Base-by-base conservation (phyloP, 2,797 vertebrate species). In the Triplophysa bombifrons region DNA sequence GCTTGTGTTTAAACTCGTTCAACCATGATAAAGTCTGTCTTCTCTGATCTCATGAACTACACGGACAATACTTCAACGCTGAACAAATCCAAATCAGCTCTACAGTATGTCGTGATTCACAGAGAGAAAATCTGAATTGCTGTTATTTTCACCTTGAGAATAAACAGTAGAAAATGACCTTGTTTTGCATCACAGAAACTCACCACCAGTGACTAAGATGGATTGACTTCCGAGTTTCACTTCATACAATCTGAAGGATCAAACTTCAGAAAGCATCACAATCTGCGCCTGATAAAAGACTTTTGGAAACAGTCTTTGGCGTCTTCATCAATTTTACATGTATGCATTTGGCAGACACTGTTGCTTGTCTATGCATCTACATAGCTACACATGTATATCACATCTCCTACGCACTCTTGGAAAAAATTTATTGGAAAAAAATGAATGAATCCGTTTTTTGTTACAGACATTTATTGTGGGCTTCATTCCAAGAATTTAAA, bases 111-210 rank as follows among this genome's bases (percentile, higher is more conserved):
- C 38, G 48, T 65, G 72, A 22, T 74, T 74, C 27, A 51, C 30
- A 50, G 63, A 25, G 16, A 60, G 20, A 13, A 22, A 46, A 7
- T 76, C 38, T 68, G 51, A 76, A 68, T 48, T 46, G 64, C 51
- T 34, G 41, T 61, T 61, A 61, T 68, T 50, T 69, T 60, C 74
- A 58, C 13, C 17, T 14, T 50, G n/a, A 34, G 41, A 46, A 50
- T 77, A 22, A 69, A 69, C 22, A 44, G 48, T 22, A 55, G 63
- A 50, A 77, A 69, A 27, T 38, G 66, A 77, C 75, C 75, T 77
- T 77, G 75, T 65, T 76, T 17, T 68, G 38, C 55, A 77, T 60
- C 41, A 77, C 67, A 25, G 19, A 46, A 69, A 77, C 41, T 20
- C 2, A 22, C 25, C 25, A 22, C 25, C 9, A 19, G 34, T 44